A percentile compares a stretch with the other conserved stretches of the same genome.
These are phyloP conservation scores for Proteles cristata DNA, from an alignment of 2,113 vertebrate genomes.

Conservation along the genomic window DNA sequence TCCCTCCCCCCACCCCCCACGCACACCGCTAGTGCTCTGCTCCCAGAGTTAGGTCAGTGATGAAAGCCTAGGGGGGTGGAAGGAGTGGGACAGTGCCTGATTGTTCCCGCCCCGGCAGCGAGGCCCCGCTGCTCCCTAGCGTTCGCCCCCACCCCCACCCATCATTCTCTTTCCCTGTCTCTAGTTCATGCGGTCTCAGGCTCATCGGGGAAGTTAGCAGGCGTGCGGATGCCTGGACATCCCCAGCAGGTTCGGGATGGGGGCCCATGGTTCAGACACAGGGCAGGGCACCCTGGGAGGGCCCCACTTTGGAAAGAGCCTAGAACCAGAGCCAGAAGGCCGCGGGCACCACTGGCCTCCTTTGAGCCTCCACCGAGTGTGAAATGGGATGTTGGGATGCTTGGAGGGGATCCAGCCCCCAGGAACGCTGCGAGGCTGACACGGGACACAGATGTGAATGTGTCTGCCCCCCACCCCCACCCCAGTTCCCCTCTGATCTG, in stretches of 20 bases:
- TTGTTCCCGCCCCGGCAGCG: constrained; percentile 75
- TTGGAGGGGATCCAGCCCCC: background rate
- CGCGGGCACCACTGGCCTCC: background rate
- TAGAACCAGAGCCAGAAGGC: background rate
- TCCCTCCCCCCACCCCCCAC: constrained; percentile 62
- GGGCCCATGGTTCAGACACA: background rate
- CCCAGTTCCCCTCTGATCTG: background rate
- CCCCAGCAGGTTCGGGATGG: accelerated
- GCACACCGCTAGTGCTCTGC: constrained; percentile 65
- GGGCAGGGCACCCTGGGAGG: background rate
- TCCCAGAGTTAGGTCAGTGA: constrained; percentile 85
- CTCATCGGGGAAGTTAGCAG: background rate
- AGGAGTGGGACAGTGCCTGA: constrained; percentile 84
- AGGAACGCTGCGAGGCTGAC: background rate
- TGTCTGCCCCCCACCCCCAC: background rate
- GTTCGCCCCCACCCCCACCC: background rate
- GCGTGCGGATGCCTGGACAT: accelerated
- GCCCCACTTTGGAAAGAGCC: background rate
- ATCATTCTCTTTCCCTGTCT: background rate
- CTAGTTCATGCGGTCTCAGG: background rate
- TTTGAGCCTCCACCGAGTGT: background rate
- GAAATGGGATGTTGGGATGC: background rate
- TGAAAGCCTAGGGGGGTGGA: constrained; percentile 83
- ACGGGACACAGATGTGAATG: background rate
- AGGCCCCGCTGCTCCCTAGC: background rate